These are phyloP conservation scores for Pararge aegeria DNA, from an alignment of 1,140 invertebrate species.

Conservation along the genomic window DNA sequence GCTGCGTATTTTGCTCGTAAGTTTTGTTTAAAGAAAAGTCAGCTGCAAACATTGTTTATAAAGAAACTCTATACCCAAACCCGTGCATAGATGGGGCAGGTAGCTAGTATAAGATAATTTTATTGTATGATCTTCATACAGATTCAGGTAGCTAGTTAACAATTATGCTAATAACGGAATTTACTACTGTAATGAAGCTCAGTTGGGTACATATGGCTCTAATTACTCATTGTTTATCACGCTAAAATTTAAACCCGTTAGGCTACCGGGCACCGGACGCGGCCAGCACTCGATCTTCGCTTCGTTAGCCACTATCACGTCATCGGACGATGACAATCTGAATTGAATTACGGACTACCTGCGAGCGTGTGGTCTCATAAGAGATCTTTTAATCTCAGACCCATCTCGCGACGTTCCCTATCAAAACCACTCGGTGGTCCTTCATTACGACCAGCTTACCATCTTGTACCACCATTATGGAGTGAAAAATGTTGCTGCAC, in stretches of 20 bases:
- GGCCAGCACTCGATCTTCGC: conserved; percentile 53
- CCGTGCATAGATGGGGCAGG: too few relatives aligned
- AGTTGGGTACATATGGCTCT: neutral
- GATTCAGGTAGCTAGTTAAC: neutral
- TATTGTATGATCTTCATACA: neutral
- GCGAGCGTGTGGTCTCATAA: conserved; percentile 71
- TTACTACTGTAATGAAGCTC: neutral
- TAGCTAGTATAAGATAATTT: too few relatives aligned
- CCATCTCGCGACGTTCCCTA: conserved; percentile 65
- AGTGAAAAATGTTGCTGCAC: conserved; percentile 65
- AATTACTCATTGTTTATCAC: conserved; percentile 8
- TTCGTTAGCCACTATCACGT: conserved; percentile 69
- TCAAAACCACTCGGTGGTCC: conserved; percentile 63
- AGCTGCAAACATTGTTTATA: too few relatives aligned
- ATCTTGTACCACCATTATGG: conserved; percentile 60
- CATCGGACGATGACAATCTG: conserved; percentile 75
- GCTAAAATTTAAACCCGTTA: conserved; percentile 38
- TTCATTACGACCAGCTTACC: conserved; percentile 65
- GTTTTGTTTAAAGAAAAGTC: too few relatives aligned
- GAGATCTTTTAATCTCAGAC: conserved; percentile 66
- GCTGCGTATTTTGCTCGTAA: too few relatives aligned
- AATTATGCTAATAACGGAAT: neutral
- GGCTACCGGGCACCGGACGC: conserved; percentile 40
- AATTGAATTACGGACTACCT: conserved; percentile 76
- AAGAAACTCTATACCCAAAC: too few relatives aligned